phyloP scores from a whole-genome alignment of 2,113 vertebrate genomes.

The Echinops telfairi region DNA sequence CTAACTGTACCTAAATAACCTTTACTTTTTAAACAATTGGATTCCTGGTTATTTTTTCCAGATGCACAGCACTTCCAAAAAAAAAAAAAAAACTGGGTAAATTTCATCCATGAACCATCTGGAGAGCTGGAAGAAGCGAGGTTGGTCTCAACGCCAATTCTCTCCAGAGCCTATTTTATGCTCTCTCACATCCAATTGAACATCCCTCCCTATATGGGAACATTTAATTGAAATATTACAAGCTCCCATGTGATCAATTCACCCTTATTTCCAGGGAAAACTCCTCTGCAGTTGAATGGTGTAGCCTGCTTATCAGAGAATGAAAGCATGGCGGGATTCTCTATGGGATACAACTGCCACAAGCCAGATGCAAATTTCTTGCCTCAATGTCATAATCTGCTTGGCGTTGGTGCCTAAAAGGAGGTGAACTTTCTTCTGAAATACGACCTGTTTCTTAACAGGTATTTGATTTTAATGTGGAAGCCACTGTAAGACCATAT shows the following conservation, averaged over 20 bases:
- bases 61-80: constrained; percentile 68
- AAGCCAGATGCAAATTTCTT: constrained; percentile 67
- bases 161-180: constrained; percentile 69
- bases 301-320: constrained; percentile 60
- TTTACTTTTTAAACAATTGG: constrained; percentile 77
- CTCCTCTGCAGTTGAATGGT: constrained; percentile 30
- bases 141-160: constrained; percentile 55
- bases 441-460: constrained; percentile 20
- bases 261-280: constrained; percentile 70
- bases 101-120: constrained; percentile 74
- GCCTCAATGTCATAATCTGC: not conserved
- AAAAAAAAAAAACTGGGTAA: constrained; percentile 30
- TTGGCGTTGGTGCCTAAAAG: constrained; percentile 38
- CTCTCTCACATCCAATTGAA: constrained; percentile 63
- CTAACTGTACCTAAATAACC: constrained; percentile 74
- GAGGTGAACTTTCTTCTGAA: constrained; percentile 52
- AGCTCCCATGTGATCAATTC: constrained; percentile 67
- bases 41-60: constrained; percentile 81
- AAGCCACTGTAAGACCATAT: not conserved
- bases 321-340: constrained; percentile 16
- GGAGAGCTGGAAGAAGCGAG: constrained; percentile 68
- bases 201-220: constrained; percentile 57
- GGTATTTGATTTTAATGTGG: constrained; percentile 9
- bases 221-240: constrained; percentile 73
- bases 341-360: constrained; percentile 33